phyloP scores from a whole-genome alignment of 2,797 vertebrate genomes.

The Karalla daura region DNA sequence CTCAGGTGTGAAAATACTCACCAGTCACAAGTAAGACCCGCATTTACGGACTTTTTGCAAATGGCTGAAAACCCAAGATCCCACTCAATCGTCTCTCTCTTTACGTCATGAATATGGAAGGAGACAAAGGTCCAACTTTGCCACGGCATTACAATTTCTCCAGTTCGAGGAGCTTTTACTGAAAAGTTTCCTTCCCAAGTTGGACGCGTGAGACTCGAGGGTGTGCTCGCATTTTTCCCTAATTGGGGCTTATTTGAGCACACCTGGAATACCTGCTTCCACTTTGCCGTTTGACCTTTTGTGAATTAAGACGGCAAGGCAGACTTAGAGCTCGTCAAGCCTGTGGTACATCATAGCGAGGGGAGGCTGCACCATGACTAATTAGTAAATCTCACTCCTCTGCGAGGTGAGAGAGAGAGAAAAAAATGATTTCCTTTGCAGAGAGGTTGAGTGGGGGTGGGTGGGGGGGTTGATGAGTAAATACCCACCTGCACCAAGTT shows the following conservation, averaged over 20 bases:
- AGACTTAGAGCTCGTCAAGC: slow-evolving; percentile 67
- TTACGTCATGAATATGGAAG: slow-evolving; percentile 9
- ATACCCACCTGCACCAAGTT: slow-evolving; percentile 77
- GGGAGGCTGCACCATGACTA: slow-evolving; percentile 77
- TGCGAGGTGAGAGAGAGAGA: slow-evolving; percentile 71
- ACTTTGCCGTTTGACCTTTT: slow-evolving; percentile 79
- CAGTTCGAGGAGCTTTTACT: slow-evolving; percentile 46
- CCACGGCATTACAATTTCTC: slow-evolving; percentile 28
- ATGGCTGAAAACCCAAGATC: not conserved
- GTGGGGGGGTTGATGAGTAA: slow-evolving; percentile 75
- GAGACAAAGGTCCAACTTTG: slow-evolving; percentile 6
- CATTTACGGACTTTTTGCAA: not conserved
- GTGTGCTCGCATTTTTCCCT: slow-evolving; percentile 74
- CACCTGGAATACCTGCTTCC: slow-evolving; percentile 80
- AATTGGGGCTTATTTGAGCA: slow-evolving; percentile 78
- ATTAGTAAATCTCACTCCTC: slow-evolving; percentile 79
- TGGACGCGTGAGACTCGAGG: slow-evolving; percentile 60
- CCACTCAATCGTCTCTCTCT: slow-evolving; percentile 5
- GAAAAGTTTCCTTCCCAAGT: slow-evolving; percentile 61
- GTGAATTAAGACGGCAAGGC: slow-evolving; percentile 73
- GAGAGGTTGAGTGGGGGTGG: too few relatives aligned
- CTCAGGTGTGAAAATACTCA: not conserved
- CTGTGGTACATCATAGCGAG: slow-evolving; percentile 61
- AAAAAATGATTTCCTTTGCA: slow-evolving; percentile 70
- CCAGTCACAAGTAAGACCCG: not conserved